phyloP scores from a whole-genome alignment of 2,888 invertebrate species.

The Papilio demoleus region DNA sequence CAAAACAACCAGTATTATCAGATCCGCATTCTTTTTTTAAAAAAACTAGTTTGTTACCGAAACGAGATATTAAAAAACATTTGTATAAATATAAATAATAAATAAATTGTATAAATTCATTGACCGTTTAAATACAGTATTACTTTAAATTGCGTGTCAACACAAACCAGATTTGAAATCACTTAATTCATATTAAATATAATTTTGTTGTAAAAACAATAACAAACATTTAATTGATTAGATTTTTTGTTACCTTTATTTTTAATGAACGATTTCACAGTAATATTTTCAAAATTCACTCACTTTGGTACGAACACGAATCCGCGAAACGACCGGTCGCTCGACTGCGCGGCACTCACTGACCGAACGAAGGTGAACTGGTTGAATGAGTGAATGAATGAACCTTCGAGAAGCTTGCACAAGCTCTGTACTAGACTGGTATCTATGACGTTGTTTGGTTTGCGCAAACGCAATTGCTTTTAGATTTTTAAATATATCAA shows the following conservation, averaged over 20 bases:
- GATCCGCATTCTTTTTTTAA: too few relatives aligned
- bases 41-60: too few relatives aligned
- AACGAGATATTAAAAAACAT: too few relatives aligned
- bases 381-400: conserved; percentile 38
- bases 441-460: conserved; percentile 1
- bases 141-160: neutral
- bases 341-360: conserved; percentile 41
- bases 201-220: too few relatives aligned
- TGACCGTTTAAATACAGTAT: neutral
- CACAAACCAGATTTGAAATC: neutral
- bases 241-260: conserved; percentile 22
- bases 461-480: neutral
- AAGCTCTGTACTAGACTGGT: conserved; percentile 10
- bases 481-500: too few relatives aligned
- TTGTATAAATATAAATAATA: too few relatives aligned
- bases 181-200: neutral
- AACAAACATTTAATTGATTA: neutral
- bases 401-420: conserved; percentile 49
- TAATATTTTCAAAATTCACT: conserved; percentile 21
- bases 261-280: conserved; percentile 23
- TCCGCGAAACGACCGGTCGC: conserved; percentile 33
- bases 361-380: conserved; percentile 41
- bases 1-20: too few relatives aligned
- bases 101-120: neutral
- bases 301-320: conserved; percentile 42